Conservation (phyloP, 2,797 vertebrate species). For the Aulostomus chinensis region DNA sequence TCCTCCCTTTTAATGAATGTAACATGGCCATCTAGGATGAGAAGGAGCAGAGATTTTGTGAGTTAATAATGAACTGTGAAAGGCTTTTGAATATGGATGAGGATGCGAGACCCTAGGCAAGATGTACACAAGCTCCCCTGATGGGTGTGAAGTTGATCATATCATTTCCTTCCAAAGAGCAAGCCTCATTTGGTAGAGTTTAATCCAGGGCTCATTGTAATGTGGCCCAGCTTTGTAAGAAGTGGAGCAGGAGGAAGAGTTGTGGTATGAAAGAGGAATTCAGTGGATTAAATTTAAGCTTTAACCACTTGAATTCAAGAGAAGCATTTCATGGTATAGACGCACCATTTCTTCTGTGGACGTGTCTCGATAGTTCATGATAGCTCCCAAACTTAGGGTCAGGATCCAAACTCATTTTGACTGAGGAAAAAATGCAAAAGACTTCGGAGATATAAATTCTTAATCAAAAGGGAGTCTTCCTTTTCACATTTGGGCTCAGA, state of each 20-base stretch:
- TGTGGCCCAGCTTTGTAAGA: constrained; percentile 37
- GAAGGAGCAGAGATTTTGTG: constrained; percentile 69
- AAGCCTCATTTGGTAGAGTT: constrained; percentile 68
- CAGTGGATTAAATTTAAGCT: constrained; percentile 6
- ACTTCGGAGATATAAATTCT: no score
- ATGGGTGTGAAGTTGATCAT: constrained; percentile 79
- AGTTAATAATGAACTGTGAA: constrained; percentile 77
- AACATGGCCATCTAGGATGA: constrained; percentile 57
- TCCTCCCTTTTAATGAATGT: constrained; percentile 73
- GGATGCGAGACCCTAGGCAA: constrained; percentile 75
- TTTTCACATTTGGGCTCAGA: no score
- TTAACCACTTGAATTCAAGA: constrained; percentile 13
- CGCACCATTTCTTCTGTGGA: no score
- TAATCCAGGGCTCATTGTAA: constrained; percentile 61
- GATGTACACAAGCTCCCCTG: constrained; percentile 79
- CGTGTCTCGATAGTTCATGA: no score
- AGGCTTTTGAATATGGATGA: constrained; percentile 81
- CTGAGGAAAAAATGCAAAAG: no score
- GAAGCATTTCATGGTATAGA: background rate
- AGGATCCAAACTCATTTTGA: no score
- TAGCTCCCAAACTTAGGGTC: no score
- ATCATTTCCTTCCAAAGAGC: constrained; percentile 75
- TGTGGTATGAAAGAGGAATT: constrained; percentile 18
- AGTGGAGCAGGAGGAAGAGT: constrained; percentile 44
- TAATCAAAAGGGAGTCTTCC: no score